Evolutionary conservation across 1,140 invertebrate genomes (phyloP).

Genomic region (Drosophila pruinosa): DNA sequence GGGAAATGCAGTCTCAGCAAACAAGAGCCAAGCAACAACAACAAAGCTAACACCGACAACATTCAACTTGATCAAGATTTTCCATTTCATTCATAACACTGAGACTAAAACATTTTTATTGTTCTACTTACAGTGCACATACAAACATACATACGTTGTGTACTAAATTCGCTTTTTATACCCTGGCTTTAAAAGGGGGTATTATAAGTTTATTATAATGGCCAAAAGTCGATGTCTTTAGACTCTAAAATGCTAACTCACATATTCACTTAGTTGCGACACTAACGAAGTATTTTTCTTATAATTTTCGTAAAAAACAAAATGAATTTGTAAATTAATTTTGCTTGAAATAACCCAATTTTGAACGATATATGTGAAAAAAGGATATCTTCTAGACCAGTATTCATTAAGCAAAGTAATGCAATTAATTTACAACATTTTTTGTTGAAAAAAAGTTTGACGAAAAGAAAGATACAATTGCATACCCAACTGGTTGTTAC

Average conservation of each 20-base stretch:
- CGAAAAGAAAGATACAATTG: neutral
- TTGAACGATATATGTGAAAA: too few relatives aligned
- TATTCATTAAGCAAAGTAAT: neutral
- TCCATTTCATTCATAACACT: constrained; percentile 42
- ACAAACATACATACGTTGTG: constrained; percentile 23
- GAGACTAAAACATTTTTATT: constrained; percentile 25
- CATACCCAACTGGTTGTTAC: too few relatives aligned
- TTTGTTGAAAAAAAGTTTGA: neutral
- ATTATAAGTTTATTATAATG: neutral
- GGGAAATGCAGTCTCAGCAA: constrained; percentile 54
- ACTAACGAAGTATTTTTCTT: too few relatives aligned
- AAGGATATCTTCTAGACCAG: neutral
- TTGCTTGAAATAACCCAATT: neutral
- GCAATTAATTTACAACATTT: neutral
- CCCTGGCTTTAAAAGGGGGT: neutral
- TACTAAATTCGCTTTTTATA: neutral
- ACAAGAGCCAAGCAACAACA: neutral
- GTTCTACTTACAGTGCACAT: constrained; percentile 13
- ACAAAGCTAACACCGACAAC: neutral
- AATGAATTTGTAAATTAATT: neutral
- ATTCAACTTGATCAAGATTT: constrained; percentile 39
- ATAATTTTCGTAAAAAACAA: neutral
- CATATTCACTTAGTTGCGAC: neutral
- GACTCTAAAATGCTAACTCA: neutral
- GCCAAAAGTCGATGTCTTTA: neutral